Evolutionary conservation across 2,113 vertebrate species (phyloP).

Genomic region (Rostratula benghalensis): DNA sequence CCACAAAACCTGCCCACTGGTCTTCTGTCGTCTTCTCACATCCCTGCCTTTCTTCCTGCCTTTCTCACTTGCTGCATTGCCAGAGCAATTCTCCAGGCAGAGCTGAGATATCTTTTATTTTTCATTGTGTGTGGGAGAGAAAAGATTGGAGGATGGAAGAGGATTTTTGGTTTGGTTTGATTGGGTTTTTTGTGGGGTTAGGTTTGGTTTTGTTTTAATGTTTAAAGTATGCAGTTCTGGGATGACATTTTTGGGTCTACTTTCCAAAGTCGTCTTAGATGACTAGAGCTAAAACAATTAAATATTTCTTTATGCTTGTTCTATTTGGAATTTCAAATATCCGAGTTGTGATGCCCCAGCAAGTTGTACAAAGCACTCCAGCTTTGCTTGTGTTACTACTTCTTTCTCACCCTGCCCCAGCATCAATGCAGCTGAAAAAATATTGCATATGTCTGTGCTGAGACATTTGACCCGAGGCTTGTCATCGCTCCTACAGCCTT

Average conservation of each 20-base stretch:
- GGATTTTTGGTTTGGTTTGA: neutral
- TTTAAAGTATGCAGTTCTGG: neutral
- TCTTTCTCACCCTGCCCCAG: neutral
- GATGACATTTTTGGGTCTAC: neutral
- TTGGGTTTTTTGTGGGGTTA: neutral
- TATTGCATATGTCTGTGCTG: neutral
- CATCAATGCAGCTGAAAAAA: neutral
- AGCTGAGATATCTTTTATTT: neutral
- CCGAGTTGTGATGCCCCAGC: neutral
- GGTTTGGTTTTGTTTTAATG: neutral
- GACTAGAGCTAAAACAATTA: neutral
- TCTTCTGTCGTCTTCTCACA: fast-evolving
- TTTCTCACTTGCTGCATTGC: neutral
- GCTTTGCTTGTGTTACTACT: neutral
- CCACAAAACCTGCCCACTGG: fast-evolving
- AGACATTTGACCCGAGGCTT: neutral
- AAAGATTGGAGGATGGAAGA: neutral
- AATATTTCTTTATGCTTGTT: neutral
- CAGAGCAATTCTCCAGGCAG: neutral
- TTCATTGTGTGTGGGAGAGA: neutral
- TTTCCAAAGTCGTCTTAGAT: neutral
- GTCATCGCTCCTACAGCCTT: constrained; percentile 1
- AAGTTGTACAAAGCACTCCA: neutral
- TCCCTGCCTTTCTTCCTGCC: neutral
- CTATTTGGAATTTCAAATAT: neutral